A percentile compares a stretch with the other conserved stretches of the same genome.
Conservation (phyloP, 2,113 vertebrate genomes). For the Clarias gariepinus region DNA sequence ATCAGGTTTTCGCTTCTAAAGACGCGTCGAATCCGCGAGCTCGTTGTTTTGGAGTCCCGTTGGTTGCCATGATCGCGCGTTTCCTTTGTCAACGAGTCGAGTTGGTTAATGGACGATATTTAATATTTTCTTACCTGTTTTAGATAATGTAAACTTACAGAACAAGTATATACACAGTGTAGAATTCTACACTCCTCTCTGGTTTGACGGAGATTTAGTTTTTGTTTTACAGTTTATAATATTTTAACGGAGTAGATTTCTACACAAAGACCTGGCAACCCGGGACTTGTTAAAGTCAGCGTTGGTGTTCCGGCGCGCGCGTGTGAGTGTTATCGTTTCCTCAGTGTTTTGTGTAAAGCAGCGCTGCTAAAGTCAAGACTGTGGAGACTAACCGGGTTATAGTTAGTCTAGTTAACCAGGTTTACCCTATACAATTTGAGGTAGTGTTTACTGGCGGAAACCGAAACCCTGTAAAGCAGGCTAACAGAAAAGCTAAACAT, state of each 20-base stretch:
- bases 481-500: not conserved
- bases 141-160: not conserved
- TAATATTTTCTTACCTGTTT: too few relatives aligned
- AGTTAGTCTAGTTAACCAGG: too few relatives aligned
- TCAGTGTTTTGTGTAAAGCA: not conserved
- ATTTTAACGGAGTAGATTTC: not conserved
- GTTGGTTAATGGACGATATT: too few relatives aligned
- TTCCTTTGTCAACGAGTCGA: too few relatives aligned
- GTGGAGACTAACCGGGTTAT: not conserved
- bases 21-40: not conserved
- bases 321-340: constrained; percentile 47
- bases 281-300: not conserved
- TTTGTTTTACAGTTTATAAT: not conserved
- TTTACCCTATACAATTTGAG: not conserved
- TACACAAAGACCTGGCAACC: constrained; percentile 27
- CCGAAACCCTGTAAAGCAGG: not conserved
- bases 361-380: not conserved
- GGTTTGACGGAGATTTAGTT: too few relatives aligned
- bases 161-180: not conserved
- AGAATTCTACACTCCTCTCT: too few relatives aligned
- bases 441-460: not conserved
- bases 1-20: not conserved
- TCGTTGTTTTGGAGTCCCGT: not conserved
- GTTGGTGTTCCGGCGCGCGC: constrained; percentile 29
- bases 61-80: not conserved